phyloP scores from a whole-genome alignment of 2,888 invertebrate species.

The Eupeodes latifasciatus region DNA sequence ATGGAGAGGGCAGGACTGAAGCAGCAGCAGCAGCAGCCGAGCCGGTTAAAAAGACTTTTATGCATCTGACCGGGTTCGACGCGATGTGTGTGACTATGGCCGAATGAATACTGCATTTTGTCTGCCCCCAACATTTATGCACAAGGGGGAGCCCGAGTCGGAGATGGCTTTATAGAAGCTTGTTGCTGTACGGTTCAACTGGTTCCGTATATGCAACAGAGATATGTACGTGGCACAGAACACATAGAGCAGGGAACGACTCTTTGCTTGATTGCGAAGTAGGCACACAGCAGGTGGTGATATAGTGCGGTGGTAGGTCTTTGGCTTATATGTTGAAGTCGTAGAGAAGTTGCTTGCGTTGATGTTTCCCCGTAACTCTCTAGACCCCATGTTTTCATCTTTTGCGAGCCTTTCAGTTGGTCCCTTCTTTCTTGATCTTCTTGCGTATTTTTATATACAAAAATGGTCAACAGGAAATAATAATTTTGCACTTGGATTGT shows the following conservation, averaged over 20 bases:
- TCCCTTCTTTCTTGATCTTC: conserved; percentile 20
- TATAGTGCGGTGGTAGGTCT: conserved; percentile 61
- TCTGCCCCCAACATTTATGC: neutral
- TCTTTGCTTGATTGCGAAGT: conserved; percentile 49
- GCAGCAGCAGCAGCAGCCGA: neutral
- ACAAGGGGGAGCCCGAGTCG: conserved; percentile 22
- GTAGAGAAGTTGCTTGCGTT: conserved; percentile 46
- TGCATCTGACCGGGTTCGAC: conserved; percentile 67
- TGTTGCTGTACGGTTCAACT: conserved; percentile 49
- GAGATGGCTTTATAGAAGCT: conserved; percentile 22
- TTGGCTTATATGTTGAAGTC: conserved; percentile 56
- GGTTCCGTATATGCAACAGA: conserved; percentile 64
- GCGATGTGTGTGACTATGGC: conserved; percentile 66
- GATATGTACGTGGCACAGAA: conserved; percentile 62
- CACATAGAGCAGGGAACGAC: neutral
- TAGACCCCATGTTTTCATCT: too few species aligned
- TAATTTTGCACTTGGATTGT: conserved; percentile 72
- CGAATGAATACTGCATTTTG: conserved; percentile 57
- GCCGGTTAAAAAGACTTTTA: conserved; percentile 31
- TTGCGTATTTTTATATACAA: conserved; percentile 50
- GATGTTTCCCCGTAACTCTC: neutral
- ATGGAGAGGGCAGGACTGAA: neutral
- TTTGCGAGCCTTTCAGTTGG: neutral
- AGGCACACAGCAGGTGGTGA: conserved; percentile 65
- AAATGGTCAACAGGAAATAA: conserved; percentile 76